phyloP scores from a whole-genome alignment of 64 coral and sea anemone species.

The Stichodactyla mertensii region DNA sequence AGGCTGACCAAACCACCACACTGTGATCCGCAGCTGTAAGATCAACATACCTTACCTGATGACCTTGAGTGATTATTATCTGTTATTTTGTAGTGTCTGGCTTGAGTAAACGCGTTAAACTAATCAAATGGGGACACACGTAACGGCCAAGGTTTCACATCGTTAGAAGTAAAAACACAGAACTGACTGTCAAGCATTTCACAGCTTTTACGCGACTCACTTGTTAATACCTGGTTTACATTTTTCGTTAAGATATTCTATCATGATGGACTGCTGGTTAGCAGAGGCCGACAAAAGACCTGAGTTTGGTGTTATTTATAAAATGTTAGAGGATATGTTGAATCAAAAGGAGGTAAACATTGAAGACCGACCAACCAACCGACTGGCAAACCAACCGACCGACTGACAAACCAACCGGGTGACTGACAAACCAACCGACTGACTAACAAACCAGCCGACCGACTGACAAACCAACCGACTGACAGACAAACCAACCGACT shows the following conservation, averaged over 20 bases:
- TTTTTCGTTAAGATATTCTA: neutral
- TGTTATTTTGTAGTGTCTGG: too few relatives aligned
- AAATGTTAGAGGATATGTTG: neutral
- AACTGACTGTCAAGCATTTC: too few relatives aligned
- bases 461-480: neutral
- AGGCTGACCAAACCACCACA: conserved; percentile 62
- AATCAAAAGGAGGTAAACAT: neutral
- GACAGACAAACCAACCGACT: neutral
- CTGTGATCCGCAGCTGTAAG: conserved; percentile 86
- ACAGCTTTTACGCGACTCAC: too few relatives aligned
- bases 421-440: too few relatives aligned
- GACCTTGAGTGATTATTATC: too few relatives aligned
- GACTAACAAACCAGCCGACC: neutral
- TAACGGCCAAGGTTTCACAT: too few relatives aligned
- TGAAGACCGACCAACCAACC: neutral
- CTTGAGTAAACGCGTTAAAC: too few relatives aligned
- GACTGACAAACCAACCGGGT: too few relatives aligned
- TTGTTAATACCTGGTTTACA: neutral
- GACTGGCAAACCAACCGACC: neutral
- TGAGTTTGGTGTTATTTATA: neutral
- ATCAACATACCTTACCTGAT: too few relatives aligned
- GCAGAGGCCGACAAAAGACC: neutral
- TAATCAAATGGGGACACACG: too few relatives aligned
- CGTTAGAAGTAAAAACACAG: too few relatives aligned
- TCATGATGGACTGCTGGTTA: conserved; percentile 6